Conservation (phyloP, 2,888 invertebrate genomes). For the Tanypteryx hageni region DNA sequence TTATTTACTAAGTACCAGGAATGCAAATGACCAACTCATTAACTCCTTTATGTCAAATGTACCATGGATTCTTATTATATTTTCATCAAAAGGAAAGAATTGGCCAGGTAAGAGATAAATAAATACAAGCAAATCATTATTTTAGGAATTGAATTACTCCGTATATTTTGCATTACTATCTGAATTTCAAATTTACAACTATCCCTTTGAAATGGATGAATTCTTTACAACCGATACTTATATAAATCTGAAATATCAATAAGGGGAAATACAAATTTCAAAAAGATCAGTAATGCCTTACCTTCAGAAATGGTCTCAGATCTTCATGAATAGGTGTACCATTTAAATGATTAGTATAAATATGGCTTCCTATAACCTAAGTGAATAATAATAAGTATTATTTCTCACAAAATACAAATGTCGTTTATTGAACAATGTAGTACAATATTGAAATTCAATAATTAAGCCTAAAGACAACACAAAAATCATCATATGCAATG, state of each 20-base stretch:
- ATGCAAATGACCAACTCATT: no score
- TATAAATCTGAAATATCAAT: not conserved
- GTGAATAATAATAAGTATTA: no score
- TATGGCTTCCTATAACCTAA: constrained; percentile 75
- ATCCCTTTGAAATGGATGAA: not conserved
- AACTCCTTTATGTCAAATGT: no score
- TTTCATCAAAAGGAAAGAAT: not conserved
- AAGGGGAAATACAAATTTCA: not conserved
- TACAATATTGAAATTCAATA: not conserved
- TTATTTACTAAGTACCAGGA: no score
- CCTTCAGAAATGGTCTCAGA: constrained; percentile 76
- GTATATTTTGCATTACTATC: no score
- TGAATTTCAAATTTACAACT: no score
- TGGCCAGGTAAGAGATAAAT: no score
- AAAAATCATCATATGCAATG: not conserved
- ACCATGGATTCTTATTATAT: no score
- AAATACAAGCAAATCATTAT: no score
- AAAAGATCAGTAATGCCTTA: constrained; percentile 70
- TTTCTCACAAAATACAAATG: no score
- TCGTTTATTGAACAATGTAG: not conserved
- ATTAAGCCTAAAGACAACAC: not conserved
- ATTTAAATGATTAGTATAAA: constrained; percentile 73
- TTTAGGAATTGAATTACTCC: no score
- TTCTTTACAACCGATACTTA: not conserved
- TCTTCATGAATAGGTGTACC: constrained; percentile 73